Evolutionary conservation across 2,888 invertebrate species (phyloP), one percentile per base, ranked within the genome.

Genomic region (Cryptocheilus praepositus): DNA sequence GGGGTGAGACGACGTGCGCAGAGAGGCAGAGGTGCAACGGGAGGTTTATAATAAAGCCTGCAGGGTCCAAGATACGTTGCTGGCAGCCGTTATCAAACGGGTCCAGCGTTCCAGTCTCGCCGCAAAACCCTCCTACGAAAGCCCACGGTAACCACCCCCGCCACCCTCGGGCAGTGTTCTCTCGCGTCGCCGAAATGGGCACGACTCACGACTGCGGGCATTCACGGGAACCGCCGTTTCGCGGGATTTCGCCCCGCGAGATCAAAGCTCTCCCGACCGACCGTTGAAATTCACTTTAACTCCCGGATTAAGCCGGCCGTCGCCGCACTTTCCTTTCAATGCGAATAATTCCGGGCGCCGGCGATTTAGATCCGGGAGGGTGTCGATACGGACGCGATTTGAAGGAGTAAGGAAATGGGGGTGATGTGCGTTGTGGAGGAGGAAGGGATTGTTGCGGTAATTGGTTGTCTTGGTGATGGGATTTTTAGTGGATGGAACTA

Each of bases 21-120:
- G 55, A 18, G 43, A 44, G 22, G 4, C 18, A 45, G 16, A 43
- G 43, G 19, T 16, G 13, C 13, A 46, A 25, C 46, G 56, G 25
- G 25, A 76, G 86, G 86, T 87, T 87, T 88, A 87, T 88, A 87
- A 88, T 88, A 88, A 88, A 88, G 88, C 87, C 88, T 87, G 87
- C 84, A 82, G 85, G 83, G 83, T 82, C 82, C 84, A 85, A 87
- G 88, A 88, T 88, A 88, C 81, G 84, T 83, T 80, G 83, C 79
- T 81, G 82, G 81, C 81, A 83, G 81, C 78, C 86, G 86, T 88
- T 88, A 88, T 88, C 88, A 79, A 83, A 76, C 83, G 79, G 82
- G 87, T 88, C 88, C 87, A 86, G 86, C 86, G 79, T 84, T 84
- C 78, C 80, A 80, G 83, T 80, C 79, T 83, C 82, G 77, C 85